Evolutionary conservation across 2,888 invertebrate genomes (phyloP).

Genomic region (Sericinus montela): DNA sequence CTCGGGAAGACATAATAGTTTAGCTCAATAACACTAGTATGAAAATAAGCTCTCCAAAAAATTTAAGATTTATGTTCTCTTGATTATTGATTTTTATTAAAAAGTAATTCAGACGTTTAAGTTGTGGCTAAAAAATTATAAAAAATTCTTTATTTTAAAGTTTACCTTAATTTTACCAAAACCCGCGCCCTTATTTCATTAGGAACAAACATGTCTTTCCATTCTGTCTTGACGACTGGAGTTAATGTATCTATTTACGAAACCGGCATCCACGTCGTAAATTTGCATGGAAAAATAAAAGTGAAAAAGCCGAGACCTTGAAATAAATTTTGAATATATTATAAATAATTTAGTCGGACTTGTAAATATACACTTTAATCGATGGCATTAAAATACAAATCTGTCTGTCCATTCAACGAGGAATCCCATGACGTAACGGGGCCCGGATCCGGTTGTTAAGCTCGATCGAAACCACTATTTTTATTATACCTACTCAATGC

Average conservation of each 20-base stretch:
- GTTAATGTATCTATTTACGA: neutral
- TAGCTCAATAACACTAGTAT: too few species aligned
- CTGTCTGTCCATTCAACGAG: conserved; percentile 42
- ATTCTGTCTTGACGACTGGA: neutral
- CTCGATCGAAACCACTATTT: conserved; percentile 67
- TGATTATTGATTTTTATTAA: conserved; percentile 5
- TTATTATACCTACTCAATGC: conserved; percentile 61
- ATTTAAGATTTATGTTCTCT: neutral
- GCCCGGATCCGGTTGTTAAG: conserved; percentile 72
- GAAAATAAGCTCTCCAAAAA: too few species aligned
- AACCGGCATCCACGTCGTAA: neutral
- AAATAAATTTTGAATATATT: conserved; percentile 10
- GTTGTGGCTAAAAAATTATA: conserved; percentile 1
- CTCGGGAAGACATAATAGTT: too few species aligned
- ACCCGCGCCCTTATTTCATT: too few species aligned
- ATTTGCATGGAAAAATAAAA: conserved; percentile 4
- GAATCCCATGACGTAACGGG: conserved; percentile 49
- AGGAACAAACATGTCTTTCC: neutral
- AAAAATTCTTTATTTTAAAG: too few species aligned
- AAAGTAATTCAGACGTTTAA: conserved; percentile 7
- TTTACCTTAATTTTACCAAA: too few species aligned
- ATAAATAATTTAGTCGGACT: conserved; percentile 6
- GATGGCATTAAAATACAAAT: conserved; percentile 71
- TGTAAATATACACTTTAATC: conserved; percentile 38
- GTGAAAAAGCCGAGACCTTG: conserved; percentile 9